Evolutionary conservation across 2,797 vertebrate genomes (phyloP), one percentile per base, ranked within the genome.

Genomic region (Enteromius anoplus): DNA sequence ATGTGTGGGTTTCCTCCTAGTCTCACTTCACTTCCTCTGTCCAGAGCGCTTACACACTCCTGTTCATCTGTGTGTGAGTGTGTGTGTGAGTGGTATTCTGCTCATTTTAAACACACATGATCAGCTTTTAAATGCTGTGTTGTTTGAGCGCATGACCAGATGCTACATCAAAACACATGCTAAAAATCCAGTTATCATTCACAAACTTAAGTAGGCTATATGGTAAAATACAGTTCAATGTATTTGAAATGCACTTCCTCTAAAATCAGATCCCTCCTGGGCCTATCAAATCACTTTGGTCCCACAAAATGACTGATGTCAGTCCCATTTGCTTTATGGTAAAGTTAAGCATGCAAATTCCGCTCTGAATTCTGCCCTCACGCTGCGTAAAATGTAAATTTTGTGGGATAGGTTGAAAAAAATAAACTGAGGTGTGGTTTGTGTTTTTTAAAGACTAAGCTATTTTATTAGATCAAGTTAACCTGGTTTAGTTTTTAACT

Each of bases 1-100:
- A 77, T 77, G 53, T 32, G 42, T 73, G 55, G 70, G 80, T 81
- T 73, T 81, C 42, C 42, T 34, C 42, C 19, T 29, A 81, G 79
- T 81, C 68, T 62, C 69, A 81, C 69, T 3, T n/a, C 7, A 3
- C 55, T 73, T 42, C 26, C 29, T 75, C 42, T 65, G 45, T 47
- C n/a, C 45, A 17, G 51, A 73, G 58, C 2, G 2, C 55, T 45
- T 53, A 5, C 17, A 65, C 62, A 32, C 23, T 60, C 55, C 11
- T 60, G 55, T 23, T 23, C 55, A 12, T 12, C 60, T 73, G 51
- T 58, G 51, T 75, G 37, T 45, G 34, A n/a, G 10, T 2, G 60
- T 8, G 23, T 23, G 23, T 1, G 12, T 8, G 26, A 26, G 8
- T 14, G 29, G 42, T 26, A n/a, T 73, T 79, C 21, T 40, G n/a